These are phyloP conservation scores for Hozukius guyotensis DNA, from an alignment of 2,797 vertebrate species.

Conservation along the genomic window DNA sequence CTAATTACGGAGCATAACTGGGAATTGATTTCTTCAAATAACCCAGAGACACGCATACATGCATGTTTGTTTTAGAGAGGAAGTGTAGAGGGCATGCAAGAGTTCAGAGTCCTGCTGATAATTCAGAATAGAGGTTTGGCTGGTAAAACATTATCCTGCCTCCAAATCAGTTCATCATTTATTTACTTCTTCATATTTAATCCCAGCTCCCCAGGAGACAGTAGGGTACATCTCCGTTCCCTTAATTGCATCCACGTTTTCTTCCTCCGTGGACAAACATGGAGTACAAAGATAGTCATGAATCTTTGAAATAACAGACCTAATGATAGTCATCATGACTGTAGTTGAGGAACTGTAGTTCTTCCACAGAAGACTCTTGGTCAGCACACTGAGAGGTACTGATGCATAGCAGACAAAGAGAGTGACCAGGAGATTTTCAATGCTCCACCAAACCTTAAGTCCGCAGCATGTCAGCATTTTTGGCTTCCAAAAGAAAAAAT, in stretches of 20 bases:
- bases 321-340: constrained; percentile 21
- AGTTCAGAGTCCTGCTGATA: constrained; percentile 12
- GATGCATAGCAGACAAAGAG: constrained; percentile 42
- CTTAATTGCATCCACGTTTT: constrained; percentile 1
- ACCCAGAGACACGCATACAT: constrained; percentile 16
- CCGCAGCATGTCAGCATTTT: constrained; percentile 33
- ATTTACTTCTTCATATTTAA: constrained; percentile 41
- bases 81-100: not conserved
- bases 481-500: constrained; percentile 12
- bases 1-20: constrained; percentile 43
- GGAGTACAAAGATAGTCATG: constrained; percentile 18
- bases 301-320: constrained; percentile 24
- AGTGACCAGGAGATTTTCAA: constrained; percentile 49
- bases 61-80: not conserved
- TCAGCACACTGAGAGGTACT: constrained; percentile 30
- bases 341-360: constrained; percentile 15
- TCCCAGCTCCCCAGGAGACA: constrained; percentile 1
- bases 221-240: not conserved
- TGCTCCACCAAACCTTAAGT: constrained; percentile 37
- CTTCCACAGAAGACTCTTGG: constrained; percentile 5
- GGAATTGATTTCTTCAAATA: constrained; percentile 43
- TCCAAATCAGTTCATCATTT: constrained; percentile 5
- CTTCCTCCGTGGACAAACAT: constrained; percentile 2
- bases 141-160: not conserved
- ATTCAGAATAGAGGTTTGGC: not conserved